A percentile compares a stretch with the other conserved stretches of the same genome.
phyloP scores from a whole-genome alignment of 1,140 invertebrate species.

The Chironomus tepperi region DNA sequence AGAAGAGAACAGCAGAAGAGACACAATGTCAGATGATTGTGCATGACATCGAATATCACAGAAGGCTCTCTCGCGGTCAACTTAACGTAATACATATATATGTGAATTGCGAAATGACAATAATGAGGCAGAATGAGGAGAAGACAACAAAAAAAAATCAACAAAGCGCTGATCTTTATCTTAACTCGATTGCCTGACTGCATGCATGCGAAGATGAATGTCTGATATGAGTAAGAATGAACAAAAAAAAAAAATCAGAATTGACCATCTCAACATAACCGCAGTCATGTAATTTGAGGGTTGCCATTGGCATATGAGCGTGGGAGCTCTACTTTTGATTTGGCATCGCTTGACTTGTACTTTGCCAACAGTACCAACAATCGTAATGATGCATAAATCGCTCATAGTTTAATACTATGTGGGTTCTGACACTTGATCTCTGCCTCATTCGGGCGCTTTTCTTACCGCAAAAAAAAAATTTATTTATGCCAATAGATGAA shows the following conservation, averaged over 20 bases:
- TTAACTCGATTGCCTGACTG: too few species aligned
- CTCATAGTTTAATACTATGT: neutral
- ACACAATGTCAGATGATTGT: too few species aligned
- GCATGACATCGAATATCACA: too few species aligned
- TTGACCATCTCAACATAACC: neutral
- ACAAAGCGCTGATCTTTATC: too few species aligned
- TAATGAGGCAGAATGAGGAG: too few species aligned
- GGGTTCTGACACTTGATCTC: constrained; percentile 22
- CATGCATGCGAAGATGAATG: neutral
- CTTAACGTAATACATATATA: too few species aligned
- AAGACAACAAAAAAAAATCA: too few species aligned
- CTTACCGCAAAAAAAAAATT: neutral
- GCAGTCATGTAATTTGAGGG: neutral
- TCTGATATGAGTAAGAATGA: neutral
- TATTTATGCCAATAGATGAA: neutral
- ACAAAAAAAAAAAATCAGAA: neutral
- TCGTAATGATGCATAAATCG: constrained; percentile 21
- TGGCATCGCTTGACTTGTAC: neutral
- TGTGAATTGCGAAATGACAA: too few species aligned
- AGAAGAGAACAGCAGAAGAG: too few species aligned
- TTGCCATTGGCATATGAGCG: neutral
- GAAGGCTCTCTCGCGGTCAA: too few species aligned
- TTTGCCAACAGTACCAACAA: neutral
- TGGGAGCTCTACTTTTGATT: neutral
- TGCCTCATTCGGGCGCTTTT: neutral